Percentiles rank a stretch among this genome's conserved stretches.
Evolutionary conservation across 2,888 invertebrate genomes (phyloP).

Genomic region (Augochlorella aurata): DNA sequence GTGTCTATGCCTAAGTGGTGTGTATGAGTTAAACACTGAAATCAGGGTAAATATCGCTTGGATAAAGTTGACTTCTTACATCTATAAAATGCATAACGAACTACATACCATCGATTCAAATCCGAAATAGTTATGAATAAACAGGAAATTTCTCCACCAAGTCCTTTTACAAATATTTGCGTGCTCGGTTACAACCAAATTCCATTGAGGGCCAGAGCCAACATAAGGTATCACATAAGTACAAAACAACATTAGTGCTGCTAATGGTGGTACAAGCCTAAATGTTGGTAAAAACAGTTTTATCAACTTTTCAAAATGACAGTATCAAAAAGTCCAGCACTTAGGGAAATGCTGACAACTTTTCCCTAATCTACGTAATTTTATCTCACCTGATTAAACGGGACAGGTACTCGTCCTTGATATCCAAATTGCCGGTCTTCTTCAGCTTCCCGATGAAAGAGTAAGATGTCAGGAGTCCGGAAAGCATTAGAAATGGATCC

Average conservation of each 20-base stretch:
- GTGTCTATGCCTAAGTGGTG: slow-evolving; percentile 89
- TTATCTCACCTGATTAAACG: slow-evolving; percentile 83
- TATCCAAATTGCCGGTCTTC: slow-evolving; percentile 83
- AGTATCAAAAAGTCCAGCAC: no score
- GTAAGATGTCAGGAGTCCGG: slow-evolving; percentile 86
- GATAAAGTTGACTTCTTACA: neutral
- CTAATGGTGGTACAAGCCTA: slow-evolving; percentile 86
- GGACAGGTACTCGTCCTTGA: slow-evolving; percentile 85
- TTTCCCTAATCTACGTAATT: slow-evolving; percentile 6
- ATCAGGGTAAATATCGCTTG: neutral
- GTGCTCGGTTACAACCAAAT: slow-evolving; percentile 86
- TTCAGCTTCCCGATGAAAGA: slow-evolving; percentile 85
- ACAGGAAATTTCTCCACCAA: slow-evolving; percentile 88
- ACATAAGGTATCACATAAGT: slow-evolving; percentile 86
- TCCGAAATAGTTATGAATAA: slow-evolving; percentile 89
- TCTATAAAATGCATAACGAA: neutral
- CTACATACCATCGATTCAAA: slow-evolving; percentile 86
- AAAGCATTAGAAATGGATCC: slow-evolving; percentile 88
- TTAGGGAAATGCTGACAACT: neutral
- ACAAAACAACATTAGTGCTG: slow-evolving; percentile 86
- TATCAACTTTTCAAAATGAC: neutral
- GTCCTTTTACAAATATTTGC: slow-evolving; percentile 86
- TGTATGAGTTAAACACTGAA: slow-evolving; percentile 87
- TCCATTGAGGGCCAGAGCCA: slow-evolving; percentile 88
- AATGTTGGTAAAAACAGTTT: neutral